A percentile compares a stretch with the other conserved stretches of the same genome.
phyloP scores from a whole-genome alignment of 1,140 invertebrate species.

The Brachionus asplanchnoidis region DNA sequence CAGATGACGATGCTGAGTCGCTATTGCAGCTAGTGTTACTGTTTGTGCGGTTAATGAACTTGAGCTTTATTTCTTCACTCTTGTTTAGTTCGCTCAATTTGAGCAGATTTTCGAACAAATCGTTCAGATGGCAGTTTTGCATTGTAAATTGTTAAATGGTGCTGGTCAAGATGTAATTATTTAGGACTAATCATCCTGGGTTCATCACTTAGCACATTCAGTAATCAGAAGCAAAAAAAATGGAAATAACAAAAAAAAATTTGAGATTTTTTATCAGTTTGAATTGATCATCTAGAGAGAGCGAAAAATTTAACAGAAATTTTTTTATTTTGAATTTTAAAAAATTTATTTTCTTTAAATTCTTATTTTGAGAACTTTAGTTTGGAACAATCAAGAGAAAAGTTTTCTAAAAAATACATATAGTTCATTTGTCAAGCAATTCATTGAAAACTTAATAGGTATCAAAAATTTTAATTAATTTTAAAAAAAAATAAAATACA shows the following conservation, averaged over 20 bases:
- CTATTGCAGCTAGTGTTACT: conserved; percentile 27
- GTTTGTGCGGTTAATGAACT: conserved; percentile 13
- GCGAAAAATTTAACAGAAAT: background rate
- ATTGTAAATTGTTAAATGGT: background rate
- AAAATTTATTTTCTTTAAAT: background rate
- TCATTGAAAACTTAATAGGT: no score
- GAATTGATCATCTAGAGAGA: conserved; percentile 11
- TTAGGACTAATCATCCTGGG: background rate
- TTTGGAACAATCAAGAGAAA: background rate
- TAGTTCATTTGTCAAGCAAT: no score
- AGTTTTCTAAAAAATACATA: background rate
- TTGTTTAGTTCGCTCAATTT: background rate
- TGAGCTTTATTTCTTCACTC: background rate
- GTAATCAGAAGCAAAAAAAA: background rate
- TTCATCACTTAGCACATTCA: background rate
- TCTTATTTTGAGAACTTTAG: background rate
- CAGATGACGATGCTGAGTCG: background rate
- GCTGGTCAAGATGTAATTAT: background rate
- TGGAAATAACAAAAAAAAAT: background rate
- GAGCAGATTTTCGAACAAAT: conserved; percentile 17
- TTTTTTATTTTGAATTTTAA: background rate
- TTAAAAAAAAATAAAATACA: no score
- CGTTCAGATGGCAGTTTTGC: background rate
- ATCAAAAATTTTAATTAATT: no score
- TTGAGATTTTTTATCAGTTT: conserved; percentile 29